Evolutionary conservation across 2,113 vertebrate genomes (phyloP).

Genomic region (Gadus chalcogrammus): DNA sequence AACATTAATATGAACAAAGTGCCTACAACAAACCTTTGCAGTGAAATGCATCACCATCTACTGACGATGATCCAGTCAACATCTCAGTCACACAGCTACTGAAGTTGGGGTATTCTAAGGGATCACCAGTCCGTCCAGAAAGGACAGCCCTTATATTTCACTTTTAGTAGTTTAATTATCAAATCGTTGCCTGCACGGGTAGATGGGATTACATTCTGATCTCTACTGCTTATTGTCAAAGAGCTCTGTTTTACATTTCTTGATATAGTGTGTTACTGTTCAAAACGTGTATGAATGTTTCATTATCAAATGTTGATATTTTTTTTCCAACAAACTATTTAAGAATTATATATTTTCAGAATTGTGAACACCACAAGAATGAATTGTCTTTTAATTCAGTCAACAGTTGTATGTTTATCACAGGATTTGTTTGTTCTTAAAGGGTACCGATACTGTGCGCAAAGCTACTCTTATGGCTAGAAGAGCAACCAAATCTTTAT

Average conservation of each 20-base stretch:
- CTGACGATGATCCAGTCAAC: background rate
- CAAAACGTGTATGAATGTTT: background rate
- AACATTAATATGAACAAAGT: constrained; percentile 38
- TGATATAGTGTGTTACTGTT: background rate
- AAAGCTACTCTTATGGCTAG: background rate
- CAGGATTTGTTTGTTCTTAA: background rate
- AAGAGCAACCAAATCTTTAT: background rate
- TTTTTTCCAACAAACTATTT: constrained; percentile 33
- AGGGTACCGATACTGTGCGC: no score
- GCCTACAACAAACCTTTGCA: constrained; percentile 48
- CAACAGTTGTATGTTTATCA: background rate
- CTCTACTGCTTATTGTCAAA: background rate
- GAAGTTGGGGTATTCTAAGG: background rate
- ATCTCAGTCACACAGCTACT: background rate
- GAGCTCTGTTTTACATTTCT: background rate
- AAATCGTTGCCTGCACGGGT: background rate
- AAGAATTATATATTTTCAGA: constrained; percentile 49
- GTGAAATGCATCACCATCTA: constrained; percentile 24
- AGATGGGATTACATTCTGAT: background rate
- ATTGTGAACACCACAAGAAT: background rate
- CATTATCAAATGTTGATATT: constrained; percentile 12
- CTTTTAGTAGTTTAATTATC: background rate
- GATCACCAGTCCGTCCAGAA: background rate
- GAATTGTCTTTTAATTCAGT: background rate
- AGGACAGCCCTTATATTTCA: background rate